Percentiles rank a stretch among this genome's conserved stretches.
Evolutionary conservation across 2,888 invertebrate genomes (phyloP).

Genomic region (Eudasyphora cyanicolor): DNA sequence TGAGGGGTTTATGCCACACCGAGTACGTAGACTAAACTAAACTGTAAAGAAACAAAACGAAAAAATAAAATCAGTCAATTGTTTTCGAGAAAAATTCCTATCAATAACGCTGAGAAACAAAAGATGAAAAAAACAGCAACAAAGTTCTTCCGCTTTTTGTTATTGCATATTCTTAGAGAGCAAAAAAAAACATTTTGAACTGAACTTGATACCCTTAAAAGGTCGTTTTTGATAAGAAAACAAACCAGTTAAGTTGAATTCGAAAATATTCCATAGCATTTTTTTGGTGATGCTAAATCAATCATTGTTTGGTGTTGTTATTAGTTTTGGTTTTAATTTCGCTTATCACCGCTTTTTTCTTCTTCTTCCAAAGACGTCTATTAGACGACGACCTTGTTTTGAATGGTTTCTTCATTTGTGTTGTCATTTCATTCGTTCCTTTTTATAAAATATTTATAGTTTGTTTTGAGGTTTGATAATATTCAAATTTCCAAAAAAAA

Average conservation of each 20-base stretch:
- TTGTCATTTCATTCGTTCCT: slow-evolving; percentile 24
- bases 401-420: slow-evolving; percentile 26
- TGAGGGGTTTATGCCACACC: slow-evolving; percentile 58
- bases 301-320: slow-evolving; percentile 7
- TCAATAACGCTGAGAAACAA: not conserved
- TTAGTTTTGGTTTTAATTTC: not conserved
- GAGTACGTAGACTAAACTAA: slow-evolving; percentile 66
- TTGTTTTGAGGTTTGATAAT: not conserved
- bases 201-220: slow-evolving; percentile 7
- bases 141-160: slow-evolving; percentile 25
- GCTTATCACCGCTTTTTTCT: not conserved
- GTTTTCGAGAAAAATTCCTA: not conserved
- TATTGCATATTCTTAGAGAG: slow-evolving; percentile 16
- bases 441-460: not conserved
- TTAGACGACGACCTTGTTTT: slow-evolving; percentile 40
- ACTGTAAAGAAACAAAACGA: slow-evolving; percentile 51
- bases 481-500: slow-evolving; percentile 8
- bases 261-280: slow-evolving; percentile 3
- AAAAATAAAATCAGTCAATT: not conserved
- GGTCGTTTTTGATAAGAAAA: not conserved
- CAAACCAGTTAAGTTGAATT: slow-evolving; percentile 1
- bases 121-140: slow-evolving; percentile 15
- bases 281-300: slow-evolving; percentile 6
- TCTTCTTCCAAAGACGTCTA: not conserved
- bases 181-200: slow-evolving; percentile 13